phyloP scores from a whole-genome alignment of 2,113 vertebrate species.

The Calonectris borealis region DNA sequence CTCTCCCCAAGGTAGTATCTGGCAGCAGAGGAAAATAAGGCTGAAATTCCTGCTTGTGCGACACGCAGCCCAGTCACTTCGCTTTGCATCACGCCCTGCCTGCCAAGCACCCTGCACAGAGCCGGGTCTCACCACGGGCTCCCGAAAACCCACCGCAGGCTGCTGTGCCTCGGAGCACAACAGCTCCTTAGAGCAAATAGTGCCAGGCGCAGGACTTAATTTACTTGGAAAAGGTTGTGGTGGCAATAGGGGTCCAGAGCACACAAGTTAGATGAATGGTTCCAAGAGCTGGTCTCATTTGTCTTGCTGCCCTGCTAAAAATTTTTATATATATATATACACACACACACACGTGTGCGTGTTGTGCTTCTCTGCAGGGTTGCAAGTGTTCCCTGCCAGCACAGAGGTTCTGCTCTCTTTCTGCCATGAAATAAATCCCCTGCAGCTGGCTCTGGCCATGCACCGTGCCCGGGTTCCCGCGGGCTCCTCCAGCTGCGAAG shows the following conservation, averaged over 20 bases:
- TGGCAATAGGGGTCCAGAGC: neutral
- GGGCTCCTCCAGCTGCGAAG: neutral
- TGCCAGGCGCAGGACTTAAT: neutral
- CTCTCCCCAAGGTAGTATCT: neutral
- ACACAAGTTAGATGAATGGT: neutral
- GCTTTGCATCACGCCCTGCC: neutral
- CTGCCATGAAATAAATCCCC: neutral
- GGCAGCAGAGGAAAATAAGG: neutral
- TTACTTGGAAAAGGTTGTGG: neutral
- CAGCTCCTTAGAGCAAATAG: neutral
- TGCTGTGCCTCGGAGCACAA: neutral
- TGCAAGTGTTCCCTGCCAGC: neutral
- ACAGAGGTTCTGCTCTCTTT: neutral
- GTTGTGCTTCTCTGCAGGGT: neutral
- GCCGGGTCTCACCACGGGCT: neutral
- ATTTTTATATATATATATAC: neutral
- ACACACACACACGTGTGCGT: too few relatives aligned
- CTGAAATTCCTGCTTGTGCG: neutral
- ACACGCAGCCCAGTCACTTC: neutral
- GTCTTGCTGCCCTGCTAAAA: neutral
- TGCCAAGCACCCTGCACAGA: neutral
- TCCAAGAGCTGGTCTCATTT: neutral
- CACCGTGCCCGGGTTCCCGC: rapidly evolving
- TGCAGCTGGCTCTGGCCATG: neutral
- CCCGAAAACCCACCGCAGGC: neutral